phyloP scores from a whole-genome alignment of 2,113 vertebrate species.

The Mellivora capensis region DNA sequence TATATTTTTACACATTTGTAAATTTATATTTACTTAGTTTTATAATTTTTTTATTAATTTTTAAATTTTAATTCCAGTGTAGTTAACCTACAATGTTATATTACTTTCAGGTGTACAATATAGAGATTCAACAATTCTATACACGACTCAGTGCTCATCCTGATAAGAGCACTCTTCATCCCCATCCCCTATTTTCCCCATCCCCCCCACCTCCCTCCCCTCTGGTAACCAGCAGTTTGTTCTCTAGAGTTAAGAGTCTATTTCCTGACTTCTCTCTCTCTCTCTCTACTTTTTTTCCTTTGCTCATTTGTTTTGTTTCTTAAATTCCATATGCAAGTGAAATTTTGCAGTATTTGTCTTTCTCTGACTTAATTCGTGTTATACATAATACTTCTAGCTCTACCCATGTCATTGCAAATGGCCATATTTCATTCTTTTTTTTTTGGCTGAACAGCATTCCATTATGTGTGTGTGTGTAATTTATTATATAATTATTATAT shows the following conservation, averaged over 20 bases:
- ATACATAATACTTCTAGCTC: not conserved
- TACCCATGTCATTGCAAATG: not conserved
- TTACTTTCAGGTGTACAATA: not conserved
- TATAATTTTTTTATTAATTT: not conserved
- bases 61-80: not conserved
- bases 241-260: not conserved
- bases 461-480: not conserved
- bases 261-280: not conserved
- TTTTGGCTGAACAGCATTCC: not conserved
- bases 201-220: not conserved
- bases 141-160: not conserved
- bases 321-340: not conserved
- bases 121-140: not conserved
- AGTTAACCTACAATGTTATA: not conserved
- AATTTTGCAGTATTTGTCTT: not conserved
- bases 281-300: not conserved
- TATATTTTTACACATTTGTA: not conserved
- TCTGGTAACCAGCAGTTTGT: not conserved
- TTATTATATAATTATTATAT: too few relatives aligned
- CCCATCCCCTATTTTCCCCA: not conserved
- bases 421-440: not conserved
- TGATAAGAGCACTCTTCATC: not conserved
- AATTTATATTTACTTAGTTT: not conserved
- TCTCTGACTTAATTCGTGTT: not conserved
- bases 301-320: not conserved